Evolutionary conservation across 2,888 invertebrate genomes (phyloP).

Genomic region (Chrysolina haemoptera): DNA sequence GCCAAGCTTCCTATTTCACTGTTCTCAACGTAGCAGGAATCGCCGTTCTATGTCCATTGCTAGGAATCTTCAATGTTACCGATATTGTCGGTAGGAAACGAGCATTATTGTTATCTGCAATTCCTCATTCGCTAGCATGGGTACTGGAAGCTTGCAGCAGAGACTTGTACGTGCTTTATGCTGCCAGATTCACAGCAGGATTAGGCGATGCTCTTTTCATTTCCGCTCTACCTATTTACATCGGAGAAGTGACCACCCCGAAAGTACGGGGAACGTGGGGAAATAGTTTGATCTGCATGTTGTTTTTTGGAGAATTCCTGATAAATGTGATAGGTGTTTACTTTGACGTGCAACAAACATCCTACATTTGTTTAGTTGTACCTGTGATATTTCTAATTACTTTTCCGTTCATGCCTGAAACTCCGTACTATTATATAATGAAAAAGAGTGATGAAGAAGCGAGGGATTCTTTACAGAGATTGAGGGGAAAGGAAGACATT

Average conservation of each 20-base stretch:
- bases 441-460: constrained; percentile 49
- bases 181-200: constrained; percentile 56
- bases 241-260: constrained; percentile 37
- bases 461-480: constrained; percentile 45
- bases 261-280: constrained; percentile 53
- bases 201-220: constrained; percentile 56
- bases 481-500: constrained; percentile 51
- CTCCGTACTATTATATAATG: constrained; percentile 56
- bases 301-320: constrained; percentile 57
- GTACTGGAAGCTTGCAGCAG: constrained; percentile 52
- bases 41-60: constrained; percentile 51
- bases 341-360: constrained; percentile 71
- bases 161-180: constrained; percentile 57
- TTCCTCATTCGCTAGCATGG: constrained; percentile 58
- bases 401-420: constrained; percentile 76
- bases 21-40: constrained; percentile 24
- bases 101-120: constrained; percentile 55
- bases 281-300: constrained; percentile 52
- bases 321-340: constrained; percentile 73
- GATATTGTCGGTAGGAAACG: constrained; percentile 62
- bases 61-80: constrained; percentile 55
- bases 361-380: constrained; percentile 73
- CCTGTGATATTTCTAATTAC: constrained; percentile 73
- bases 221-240: constrained; percentile 31
- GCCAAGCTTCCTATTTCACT: constrained; percentile 62